These are phyloP conservation scores for Andrena haemorrhoa DNA, from an alignment of 2,888 invertebrate species.

Conservation along the genomic window DNA sequence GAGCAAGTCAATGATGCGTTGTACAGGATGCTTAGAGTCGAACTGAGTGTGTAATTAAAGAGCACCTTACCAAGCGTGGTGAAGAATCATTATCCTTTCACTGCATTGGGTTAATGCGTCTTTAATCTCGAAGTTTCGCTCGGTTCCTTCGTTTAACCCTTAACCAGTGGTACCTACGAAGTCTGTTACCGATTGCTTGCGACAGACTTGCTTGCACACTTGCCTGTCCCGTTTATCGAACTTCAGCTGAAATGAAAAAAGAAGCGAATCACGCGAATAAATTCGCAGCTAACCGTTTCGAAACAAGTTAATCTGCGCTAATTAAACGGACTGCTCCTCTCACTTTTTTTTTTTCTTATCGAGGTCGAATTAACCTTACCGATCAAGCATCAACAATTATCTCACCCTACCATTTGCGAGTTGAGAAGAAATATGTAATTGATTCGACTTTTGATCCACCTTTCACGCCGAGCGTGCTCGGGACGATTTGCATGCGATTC, in stretches of 20 bases:
- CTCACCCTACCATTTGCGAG: background rate
- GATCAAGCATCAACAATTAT: background rate
- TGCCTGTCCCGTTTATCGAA: background rate
- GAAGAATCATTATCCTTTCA: background rate
- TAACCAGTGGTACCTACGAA: background rate
- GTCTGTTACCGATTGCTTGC: background rate
- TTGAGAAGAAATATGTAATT: slow-evolving; percentile 3
- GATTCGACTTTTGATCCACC: background rate
- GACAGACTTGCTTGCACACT: background rate
- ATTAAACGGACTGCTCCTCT: slow-evolving; percentile 8
- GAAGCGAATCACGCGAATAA: background rate
- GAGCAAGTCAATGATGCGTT: too few relatives aligned
- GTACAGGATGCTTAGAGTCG: too few relatives aligned
- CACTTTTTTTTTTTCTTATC: slow-evolving; percentile 3
- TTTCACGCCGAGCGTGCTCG: slow-evolving; percentile 3
- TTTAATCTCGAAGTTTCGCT: slow-evolving; percentile 2
- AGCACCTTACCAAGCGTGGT: background rate
- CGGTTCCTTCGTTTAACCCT: background rate
- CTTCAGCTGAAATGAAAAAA: background rate
- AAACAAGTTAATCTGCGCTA: slow-evolving; percentile 9
- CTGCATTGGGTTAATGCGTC: background rate
- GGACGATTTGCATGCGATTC: background rate
- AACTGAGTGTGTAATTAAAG: too few relatives aligned
- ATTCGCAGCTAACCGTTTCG: background rate
- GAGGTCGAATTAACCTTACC: slow-evolving; percentile 11